A percentile compares a stretch with the other conserved stretches of the same genome.
Conservation (phyloP, 1,140 invertebrate genomes). For the Oedothorax gibbosus region DNA sequence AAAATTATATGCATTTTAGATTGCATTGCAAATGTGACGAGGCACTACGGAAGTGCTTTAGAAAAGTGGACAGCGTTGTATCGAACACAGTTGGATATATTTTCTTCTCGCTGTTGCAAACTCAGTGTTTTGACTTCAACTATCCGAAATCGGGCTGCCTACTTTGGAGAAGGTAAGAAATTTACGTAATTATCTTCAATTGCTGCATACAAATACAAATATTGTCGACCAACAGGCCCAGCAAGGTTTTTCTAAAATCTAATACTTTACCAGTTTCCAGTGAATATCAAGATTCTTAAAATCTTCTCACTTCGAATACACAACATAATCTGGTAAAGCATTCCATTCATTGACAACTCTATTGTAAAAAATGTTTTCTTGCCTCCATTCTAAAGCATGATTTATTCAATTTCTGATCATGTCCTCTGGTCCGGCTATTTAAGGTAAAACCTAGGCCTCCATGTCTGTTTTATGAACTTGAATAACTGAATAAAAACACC, state of each 20-base stretch:
- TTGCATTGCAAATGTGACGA: slow-evolving; percentile 78
- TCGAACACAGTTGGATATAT: slow-evolving; percentile 73
- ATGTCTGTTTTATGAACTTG: no score
- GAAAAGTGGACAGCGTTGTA: slow-evolving; percentile 69
- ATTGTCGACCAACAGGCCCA: neutral
- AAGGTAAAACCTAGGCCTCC: no score
- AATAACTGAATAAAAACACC: no score
- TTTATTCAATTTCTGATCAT: no score
- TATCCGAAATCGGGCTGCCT: slow-evolving; percentile 30
- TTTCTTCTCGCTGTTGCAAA: slow-evolving; percentile 75
- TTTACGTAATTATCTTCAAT: neutral
- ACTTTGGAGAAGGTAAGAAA: slow-evolving; percentile 30
- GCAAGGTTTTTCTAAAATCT: neutral
- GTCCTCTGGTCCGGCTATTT: no score
- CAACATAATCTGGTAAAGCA: no score
- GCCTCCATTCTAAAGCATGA: no score
- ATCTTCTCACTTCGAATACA: no score
- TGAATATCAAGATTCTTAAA: no score
- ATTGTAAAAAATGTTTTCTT: no score
- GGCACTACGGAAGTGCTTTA: slow-evolving; percentile 77
- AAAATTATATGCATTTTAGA: slow-evolving; percentile 65
- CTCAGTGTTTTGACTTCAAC: slow-evolving; percentile 74
- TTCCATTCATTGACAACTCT: no score
- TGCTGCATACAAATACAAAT: no score
- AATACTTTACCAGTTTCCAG: neutral